These are phyloP conservation scores for Myanophis thanlyinensis DNA, from an alignment of 2,113 vertebrate genomes.

Conservation along the genomic window DNA sequence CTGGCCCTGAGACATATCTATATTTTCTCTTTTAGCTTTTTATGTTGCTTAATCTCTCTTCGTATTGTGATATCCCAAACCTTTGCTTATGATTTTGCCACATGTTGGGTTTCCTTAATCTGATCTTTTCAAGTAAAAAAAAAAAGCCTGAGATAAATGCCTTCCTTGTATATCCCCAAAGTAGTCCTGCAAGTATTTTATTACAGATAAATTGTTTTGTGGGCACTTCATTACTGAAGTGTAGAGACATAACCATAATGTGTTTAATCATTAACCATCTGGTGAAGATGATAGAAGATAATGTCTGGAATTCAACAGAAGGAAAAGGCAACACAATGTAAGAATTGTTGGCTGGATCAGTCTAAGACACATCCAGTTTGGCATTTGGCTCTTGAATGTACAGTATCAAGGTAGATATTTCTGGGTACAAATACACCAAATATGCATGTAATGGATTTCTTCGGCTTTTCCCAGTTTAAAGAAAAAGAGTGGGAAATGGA, in stretches of 20 bases:
- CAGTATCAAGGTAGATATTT: not conserved
- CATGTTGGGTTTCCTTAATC: not conserved
- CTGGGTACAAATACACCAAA: not conserved
- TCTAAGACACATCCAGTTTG: not conserved
- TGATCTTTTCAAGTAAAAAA: not conserved
- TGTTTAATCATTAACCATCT: not conserved
- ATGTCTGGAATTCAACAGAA: not conserved
- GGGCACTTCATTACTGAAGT: constrained; percentile 4
- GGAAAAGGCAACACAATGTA: not conserved
- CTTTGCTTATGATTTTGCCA: constrained; percentile 1
- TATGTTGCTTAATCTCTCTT: not conserved
- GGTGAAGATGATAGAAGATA: not conserved
- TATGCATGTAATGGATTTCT: not conserved
- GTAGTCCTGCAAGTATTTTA: constrained; percentile 17
- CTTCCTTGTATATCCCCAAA: constrained; percentile 12
- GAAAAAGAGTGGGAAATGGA: not conserved
- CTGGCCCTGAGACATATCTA: not conserved
- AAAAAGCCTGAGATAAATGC: not conserved
- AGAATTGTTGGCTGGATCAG: not conserved
- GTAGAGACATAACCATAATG: constrained; percentile 9
- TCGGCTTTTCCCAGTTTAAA: not conserved
- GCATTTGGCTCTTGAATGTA: not conserved
- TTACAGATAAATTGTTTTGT: constrained; percentile 13
- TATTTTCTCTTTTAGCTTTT: not conserved
- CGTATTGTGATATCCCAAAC: not conserved